These are phyloP conservation scores for Ophioninae sp. DNA, from an alignment of 2,888 invertebrate genomes.

Conservation along the genomic window DNA sequence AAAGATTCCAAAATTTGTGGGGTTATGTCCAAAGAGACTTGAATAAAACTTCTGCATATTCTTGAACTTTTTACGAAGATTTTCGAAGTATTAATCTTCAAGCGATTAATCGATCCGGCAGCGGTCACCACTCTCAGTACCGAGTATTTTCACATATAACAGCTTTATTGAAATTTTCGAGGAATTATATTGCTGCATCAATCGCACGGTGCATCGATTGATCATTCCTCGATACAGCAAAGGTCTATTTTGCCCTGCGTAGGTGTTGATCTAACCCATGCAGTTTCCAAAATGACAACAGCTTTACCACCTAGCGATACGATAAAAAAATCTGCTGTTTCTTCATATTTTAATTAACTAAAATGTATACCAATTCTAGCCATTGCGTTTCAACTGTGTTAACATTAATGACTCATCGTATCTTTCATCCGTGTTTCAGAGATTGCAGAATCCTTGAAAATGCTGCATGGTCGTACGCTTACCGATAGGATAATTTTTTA, in stretches of 20 bases:
- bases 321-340: not conserved
- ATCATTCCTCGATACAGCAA: conserved; percentile 51
- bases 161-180: conserved; percentile 42
- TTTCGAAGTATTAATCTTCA: too few relatives aligned
- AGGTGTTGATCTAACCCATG: conserved; percentile 50
- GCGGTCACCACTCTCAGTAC: not conserved
- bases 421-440: conserved; percentile 4
- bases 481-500: not conserved
- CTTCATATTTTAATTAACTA: not conserved
- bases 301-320: not conserved
- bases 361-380: not conserved
- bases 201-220: conserved; percentile 24
- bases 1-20: too few relatives aligned
- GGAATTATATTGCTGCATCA: conserved; percentile 39
- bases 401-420: not conserved
- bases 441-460: not conserved
- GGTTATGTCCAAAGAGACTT: too few relatives aligned
- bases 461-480: not conserved
- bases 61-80: too few relatives aligned
- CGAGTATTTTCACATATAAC: not conserved
- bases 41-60: too few relatives aligned
- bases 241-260: conserved; percentile 60
- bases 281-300: conserved; percentile 60
- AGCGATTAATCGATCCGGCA: too few relatives aligned
- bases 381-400: too few relatives aligned